Conservation (phyloP, 2,113 vertebrate species). For the Gallinago media region DNA sequence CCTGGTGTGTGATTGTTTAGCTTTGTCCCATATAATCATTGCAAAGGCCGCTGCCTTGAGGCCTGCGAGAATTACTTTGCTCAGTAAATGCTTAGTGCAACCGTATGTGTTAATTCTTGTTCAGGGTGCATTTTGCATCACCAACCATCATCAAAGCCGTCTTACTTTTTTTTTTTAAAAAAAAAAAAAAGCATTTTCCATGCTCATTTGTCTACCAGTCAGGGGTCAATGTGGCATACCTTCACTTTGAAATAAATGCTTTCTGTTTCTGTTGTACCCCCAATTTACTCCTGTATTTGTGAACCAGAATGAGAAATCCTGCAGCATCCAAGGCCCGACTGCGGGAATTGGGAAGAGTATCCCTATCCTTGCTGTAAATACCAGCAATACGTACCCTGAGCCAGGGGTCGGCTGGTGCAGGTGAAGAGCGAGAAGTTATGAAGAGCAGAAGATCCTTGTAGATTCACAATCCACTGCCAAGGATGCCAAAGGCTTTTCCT, state of each 20-base stretch:
- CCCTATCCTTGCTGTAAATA: rapidly evolving
- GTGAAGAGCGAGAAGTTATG: not conserved
- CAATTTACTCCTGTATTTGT: too few species aligned
- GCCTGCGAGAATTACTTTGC: not conserved
- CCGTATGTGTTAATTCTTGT: not conserved
- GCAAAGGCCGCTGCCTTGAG: not conserved
- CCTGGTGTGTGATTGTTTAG: not conserved
- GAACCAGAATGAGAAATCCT: not conserved
- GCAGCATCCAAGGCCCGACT: not conserved
- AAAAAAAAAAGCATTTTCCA: not conserved
- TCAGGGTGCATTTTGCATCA: not conserved
- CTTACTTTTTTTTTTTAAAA: not conserved
- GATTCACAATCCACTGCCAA: not conserved
- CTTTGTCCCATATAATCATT: not conserved
- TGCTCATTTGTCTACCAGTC: not conserved
- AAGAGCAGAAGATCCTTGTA: rapidly evolving
- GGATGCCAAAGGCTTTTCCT: too few species aligned
- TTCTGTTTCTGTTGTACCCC: not conserved
- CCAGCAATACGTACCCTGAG: rapidly evolving
- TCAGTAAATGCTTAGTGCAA: not conserved
- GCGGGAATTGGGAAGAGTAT: rapidly evolving
- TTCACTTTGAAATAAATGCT: not conserved
- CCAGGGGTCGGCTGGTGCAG: not conserved
- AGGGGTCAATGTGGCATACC: not conserved
- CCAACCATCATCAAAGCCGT: not conserved